Conservation (phyloP, 2,888 invertebrate species). For the Phaedon cochleariae region DNA sequence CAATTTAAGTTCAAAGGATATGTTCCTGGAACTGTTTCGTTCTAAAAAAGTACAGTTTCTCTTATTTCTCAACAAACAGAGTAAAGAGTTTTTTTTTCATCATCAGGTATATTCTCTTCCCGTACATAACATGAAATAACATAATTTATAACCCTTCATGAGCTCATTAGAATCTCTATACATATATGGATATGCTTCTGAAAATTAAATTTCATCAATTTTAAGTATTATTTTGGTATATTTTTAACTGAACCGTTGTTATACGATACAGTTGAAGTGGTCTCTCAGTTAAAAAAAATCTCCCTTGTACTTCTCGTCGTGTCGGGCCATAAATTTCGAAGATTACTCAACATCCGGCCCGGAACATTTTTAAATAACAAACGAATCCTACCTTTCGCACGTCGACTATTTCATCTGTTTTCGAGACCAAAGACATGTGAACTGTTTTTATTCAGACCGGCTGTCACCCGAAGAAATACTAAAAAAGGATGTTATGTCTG, state of each 20-base stretch:
- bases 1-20: no score
- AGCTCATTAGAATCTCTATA: no score
- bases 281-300: slow-evolving; percentile 25
- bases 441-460: slow-evolving; percentile 39
- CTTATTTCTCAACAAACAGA: no score
- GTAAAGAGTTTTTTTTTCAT: no score
- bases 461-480: slow-evolving; percentile 42
- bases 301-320: slow-evolving; percentile 30
- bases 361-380: slow-evolving; percentile 40
- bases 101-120: no score
- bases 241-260: neutral
- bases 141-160: no score
- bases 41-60: no score
- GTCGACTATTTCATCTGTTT: slow-evolving; percentile 41
- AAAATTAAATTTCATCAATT: no score
- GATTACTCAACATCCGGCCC: slow-evolving; percentile 41
- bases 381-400: slow-evolving; percentile 44
- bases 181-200: no score
- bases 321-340: slow-evolving; percentile 35
- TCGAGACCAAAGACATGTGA: slow-evolving; percentile 37
- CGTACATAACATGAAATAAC: no score
- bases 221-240: no score
- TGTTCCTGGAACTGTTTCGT: no score
- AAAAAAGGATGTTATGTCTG: slow-evolving; percentile 57
- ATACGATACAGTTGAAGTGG: slow-evolving; percentile 20